Evolutionary conservation across 2,113 vertebrate species (phyloP).

Genomic region (Ondatra zibethicus): DNA sequence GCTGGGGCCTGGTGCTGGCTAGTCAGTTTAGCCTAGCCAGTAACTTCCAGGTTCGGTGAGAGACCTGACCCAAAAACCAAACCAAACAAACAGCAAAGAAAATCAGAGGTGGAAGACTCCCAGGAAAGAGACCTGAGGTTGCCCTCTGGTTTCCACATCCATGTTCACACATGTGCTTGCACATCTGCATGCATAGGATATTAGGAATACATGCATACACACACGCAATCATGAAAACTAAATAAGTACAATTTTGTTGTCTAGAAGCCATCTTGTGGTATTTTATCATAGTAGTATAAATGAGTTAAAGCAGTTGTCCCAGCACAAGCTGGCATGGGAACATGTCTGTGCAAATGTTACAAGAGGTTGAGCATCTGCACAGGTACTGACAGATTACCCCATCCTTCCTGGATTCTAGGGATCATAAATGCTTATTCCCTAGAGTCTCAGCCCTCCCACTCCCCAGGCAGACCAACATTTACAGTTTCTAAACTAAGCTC

Average conservation of each 20-base stretch:
- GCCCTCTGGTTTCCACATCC: neutral
- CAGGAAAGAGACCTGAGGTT: neutral
- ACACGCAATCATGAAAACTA: neutral
- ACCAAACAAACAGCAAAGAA: neutral
- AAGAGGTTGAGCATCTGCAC: neutral
- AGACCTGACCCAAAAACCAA: neutral
- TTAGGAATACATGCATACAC: neutral
- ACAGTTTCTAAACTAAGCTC: neutral
- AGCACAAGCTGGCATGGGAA: neutral
- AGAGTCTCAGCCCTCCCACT: neutral
- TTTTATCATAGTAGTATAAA: neutral
- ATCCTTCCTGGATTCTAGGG: neutral
- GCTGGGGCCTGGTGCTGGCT: neutral
- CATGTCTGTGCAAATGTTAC: neutral
- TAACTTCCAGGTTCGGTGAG: neutral
- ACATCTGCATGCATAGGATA: neutral
- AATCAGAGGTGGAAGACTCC: neutral
- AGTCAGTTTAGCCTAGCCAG: neutral
- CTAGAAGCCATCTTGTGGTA: neutral
- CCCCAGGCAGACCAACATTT: neutral
- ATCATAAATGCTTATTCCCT: too few species aligned
- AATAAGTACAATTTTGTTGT: neutral
- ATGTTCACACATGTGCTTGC: neutral
- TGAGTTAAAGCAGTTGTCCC: neutral
- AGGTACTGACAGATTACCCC: too few species aligned